Conservation (phyloP, 2,888 invertebrate species). For the Pachydiplax longipennis region DNA sequence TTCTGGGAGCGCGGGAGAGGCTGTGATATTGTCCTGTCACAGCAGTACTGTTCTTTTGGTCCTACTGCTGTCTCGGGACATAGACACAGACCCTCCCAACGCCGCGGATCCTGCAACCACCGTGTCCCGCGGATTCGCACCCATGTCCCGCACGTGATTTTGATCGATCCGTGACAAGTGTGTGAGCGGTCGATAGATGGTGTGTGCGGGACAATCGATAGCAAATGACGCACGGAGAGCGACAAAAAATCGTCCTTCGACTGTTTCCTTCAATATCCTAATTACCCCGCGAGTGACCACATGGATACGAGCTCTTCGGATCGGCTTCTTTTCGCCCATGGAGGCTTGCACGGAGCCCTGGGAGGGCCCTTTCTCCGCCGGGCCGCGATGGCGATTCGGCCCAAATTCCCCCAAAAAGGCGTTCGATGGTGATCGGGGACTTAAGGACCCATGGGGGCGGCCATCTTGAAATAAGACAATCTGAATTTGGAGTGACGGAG, state of each 20-base stretch:
- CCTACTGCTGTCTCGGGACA: slow-evolving; percentile 95
- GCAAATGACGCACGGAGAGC: neutral
- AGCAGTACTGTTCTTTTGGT: slow-evolving; percentile 81
- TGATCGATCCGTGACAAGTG: neutral
- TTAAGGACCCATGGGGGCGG: slow-evolving; percentile 13
- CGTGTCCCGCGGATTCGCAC: neutral
- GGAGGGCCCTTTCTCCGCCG: too few species aligned
- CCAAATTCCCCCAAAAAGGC: too few species aligned
- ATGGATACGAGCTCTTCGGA: too few species aligned
- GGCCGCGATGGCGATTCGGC: too few species aligned
- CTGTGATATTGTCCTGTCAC: slow-evolving; percentile 98
- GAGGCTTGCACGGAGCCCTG: too few species aligned
- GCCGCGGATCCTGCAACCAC: neutral
- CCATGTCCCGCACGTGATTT: too few species aligned
- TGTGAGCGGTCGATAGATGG: too few species aligned
- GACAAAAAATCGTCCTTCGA: too few species aligned
- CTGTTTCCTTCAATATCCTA: too few species aligned
- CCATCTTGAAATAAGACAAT: slow-evolving; percentile 34
- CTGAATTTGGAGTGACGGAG: neutral
- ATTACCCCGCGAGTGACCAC: too few species aligned
- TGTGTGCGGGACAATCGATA: too few species aligned
- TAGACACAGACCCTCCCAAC: slow-evolving; percentile 67
- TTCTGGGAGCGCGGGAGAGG: slow-evolving; percentile 57
- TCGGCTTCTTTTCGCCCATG: too few species aligned
- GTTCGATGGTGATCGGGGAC: neutral